Evolutionary conservation across 2,888 invertebrate genomes (phyloP).

Genomic region (Sinohyriopsis cumingii): DNA sequence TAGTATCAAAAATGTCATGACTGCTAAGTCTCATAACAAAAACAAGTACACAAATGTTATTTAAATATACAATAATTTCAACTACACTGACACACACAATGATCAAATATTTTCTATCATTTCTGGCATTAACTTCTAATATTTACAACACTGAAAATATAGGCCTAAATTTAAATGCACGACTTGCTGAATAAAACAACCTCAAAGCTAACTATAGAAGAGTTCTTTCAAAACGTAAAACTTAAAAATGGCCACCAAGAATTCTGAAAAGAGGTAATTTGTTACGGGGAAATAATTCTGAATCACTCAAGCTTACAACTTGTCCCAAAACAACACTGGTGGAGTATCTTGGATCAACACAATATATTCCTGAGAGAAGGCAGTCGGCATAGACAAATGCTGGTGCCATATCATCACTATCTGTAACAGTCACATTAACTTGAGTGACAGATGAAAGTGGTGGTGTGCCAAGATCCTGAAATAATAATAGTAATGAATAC

Average conservation of each 20-base stretch:
- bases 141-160: conserved; percentile 8
- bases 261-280: no score
- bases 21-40: no score
- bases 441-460: background rate
- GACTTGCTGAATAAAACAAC: no score
- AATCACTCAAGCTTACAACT: no score
- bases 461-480: background rate
- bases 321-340: conserved; percentile 23
- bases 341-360: conserved; percentile 40
- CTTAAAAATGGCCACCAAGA: no score
- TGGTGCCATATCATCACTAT: conserved; percentile 54
- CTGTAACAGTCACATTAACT: conserved; percentile 27
- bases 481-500: no score
- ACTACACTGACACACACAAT: conserved; percentile 1
- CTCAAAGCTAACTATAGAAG: no score
- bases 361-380: conserved; percentile 8
- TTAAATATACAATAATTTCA: background rate
- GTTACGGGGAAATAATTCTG: no score
- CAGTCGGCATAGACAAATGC: conserved; percentile 43
- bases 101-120: background rate
- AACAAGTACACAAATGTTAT: no score
- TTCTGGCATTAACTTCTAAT: background rate
- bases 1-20: no score
- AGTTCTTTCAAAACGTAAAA: no score
- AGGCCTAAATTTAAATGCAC: no score